Conservation (phyloP, 2,113 vertebrate genomes). For the Tachuris rubrigastra region DNA sequence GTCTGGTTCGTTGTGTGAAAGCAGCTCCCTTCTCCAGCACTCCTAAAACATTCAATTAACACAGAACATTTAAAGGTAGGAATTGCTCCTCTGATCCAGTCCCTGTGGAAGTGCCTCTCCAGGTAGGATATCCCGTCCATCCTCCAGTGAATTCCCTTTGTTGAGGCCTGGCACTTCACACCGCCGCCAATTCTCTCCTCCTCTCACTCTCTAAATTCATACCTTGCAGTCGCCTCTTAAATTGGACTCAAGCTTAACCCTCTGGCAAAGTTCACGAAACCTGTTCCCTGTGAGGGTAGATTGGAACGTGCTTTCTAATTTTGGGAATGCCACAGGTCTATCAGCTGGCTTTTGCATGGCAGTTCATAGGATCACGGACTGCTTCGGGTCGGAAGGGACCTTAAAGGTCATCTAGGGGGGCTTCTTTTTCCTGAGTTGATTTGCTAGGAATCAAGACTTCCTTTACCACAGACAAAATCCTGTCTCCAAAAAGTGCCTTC, state of each 20-base stretch:
- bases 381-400: not conserved
- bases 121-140: not conserved
- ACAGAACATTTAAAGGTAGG: not conserved
- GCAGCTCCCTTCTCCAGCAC: not conserved
- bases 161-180: not conserved
- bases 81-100: not conserved
- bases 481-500: not conserved
- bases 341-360: not conserved
- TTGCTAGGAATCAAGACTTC: not conserved
- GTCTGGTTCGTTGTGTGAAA: not conserved
- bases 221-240: not conserved
- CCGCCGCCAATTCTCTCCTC: not conserved
- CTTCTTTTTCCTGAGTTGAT: not conserved
- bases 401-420: not conserved
- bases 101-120: not conserved
- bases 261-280: not conserved
- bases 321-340: not conserved
- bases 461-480: not conserved
- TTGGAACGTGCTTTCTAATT: not conserved
- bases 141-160: not conserved
- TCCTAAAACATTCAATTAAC: not conserved
- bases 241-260: not conserved
- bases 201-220: not conserved
- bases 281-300: not conserved
- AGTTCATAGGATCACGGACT: fast-evolving